Conservation (phyloP, 2,797 vertebrate genomes). For the Cryptoblepharus egeriae region DNA sequence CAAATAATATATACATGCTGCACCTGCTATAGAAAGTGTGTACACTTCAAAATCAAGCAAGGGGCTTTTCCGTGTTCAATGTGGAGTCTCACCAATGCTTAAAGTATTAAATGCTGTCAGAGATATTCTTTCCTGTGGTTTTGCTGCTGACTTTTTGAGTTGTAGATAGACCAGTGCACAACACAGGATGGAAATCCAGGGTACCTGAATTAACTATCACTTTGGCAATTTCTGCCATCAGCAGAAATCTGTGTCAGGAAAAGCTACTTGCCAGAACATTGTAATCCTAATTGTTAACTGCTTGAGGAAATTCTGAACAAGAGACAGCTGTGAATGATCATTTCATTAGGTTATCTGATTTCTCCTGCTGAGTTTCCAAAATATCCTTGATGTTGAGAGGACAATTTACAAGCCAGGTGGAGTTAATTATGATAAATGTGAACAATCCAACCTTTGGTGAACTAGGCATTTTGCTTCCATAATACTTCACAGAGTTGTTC, state of each 20-base stretch:
- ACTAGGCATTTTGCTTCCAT: not conserved
- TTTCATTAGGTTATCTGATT: conserved; percentile 22
- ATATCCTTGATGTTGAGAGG: not conserved
- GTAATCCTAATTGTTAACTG: conserved; percentile 18
- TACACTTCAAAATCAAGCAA: not conserved
- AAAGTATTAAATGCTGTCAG: not conserved
- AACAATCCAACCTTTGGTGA: not conserved
- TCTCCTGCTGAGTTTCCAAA: conserved; percentile 11
- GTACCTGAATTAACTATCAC: conserved; percentile 16
- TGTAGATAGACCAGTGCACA: not conserved
- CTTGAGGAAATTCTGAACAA: not conserved
- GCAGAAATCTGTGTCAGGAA: conserved; percentile 18
- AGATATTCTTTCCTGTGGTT: not conserved
- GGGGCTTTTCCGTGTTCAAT: not conserved
- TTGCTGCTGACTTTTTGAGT: conserved; percentile 15
- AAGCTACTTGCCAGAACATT: conserved; percentile 21
- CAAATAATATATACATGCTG: not conserved
- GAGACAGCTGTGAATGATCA: conserved; percentile 15
- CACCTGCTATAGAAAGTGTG: too few relatives aligned
- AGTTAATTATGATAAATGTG: not conserved
- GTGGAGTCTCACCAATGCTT: not conserved
- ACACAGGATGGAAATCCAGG: not conserved
- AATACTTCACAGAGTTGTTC: not conserved
- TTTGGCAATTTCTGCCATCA: conserved; percentile 6
- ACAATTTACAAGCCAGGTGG: conserved; percentile 9